These are phyloP conservation scores for Tachystola acroxantha DNA, from an alignment of 2,888 invertebrate species.

Conservation along the genomic window DNA sequence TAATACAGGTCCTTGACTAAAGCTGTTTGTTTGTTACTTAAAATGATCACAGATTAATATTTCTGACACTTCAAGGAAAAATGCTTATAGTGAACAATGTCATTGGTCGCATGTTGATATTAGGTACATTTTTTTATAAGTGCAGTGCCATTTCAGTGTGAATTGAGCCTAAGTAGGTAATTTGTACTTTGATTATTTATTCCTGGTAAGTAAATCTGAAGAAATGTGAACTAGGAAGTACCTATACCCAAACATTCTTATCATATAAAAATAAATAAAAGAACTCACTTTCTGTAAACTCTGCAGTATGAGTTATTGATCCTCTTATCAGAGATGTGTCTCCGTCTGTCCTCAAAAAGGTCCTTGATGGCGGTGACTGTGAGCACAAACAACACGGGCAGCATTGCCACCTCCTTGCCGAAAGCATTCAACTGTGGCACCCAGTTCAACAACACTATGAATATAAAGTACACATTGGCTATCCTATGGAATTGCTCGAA, in stretches of 20 bases:
- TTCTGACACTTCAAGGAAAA: not conserved
- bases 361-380: slow-evolving; percentile 97
- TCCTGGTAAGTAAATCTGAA: too few species aligned
- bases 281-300: slow-evolving; percentile 90
- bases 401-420: slow-evolving; percentile 96
- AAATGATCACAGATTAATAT: not conserved
- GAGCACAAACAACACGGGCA: slow-evolving; percentile 95
- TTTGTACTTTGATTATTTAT: too few species aligned
- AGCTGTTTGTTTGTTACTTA: not conserved
- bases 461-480: slow-evolving; percentile 98
- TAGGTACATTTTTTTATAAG: too few species aligned
- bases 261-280: slow-evolving; percentile 7
- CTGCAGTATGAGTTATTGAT: slow-evolving; percentile 96
- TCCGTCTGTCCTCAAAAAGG: slow-evolving; percentile 93
- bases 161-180: too few species aligned
- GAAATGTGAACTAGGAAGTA: too few species aligned
- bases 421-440: slow-evolving; percentile 96
- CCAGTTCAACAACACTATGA: slow-evolving; percentile 97
- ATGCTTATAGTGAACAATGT: not conserved
- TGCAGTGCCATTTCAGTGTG: too few species aligned
- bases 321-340: slow-evolving; percentile 93
- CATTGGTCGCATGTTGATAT: too few species aligned
- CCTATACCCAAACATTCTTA: too few species aligned
- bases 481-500: slow-evolving; percentile 98
- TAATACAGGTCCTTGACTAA: not conserved